Evolutionary conservation across 2,113 vertebrate genomes (phyloP).

Genomic region (Lagopus leucura): DNA sequence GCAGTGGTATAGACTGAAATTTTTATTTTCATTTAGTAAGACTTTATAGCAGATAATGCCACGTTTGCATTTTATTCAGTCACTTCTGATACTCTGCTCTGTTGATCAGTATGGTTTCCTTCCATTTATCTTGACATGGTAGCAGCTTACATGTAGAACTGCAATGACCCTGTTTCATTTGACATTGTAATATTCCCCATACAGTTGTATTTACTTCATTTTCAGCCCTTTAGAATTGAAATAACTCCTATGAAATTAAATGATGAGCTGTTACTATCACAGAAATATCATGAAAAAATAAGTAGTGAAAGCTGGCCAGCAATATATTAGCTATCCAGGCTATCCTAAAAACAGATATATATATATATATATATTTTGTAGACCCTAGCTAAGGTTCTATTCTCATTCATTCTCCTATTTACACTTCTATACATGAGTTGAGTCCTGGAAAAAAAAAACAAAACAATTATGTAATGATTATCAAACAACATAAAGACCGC

Average conservation of each 20-base stretch:
- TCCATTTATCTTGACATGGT: conserved; percentile 36
- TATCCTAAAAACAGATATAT: background rate
- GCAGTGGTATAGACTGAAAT: background rate
- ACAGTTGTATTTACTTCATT: conserved; percentile 57
- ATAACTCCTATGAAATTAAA: conserved; percentile 58
- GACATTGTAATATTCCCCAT: conserved; percentile 64
- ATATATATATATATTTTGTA: background rate
- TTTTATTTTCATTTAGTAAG: conserved; percentile 56
- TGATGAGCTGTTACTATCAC: conserved; percentile 48
- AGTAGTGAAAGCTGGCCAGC: conserved; percentile 2
- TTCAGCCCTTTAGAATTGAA: conserved; percentile 56
- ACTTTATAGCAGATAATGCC: conserved; percentile 22
- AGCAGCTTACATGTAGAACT: background rate
- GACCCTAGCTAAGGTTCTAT: background rate
- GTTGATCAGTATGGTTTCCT: conserved; percentile 53
- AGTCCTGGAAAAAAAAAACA: background rate
- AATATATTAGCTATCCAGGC: background rate
- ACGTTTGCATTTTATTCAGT: conserved; percentile 56
- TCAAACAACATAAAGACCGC: background rate
- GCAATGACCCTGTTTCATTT: conserved; percentile 49
- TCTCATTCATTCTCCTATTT: background rate
- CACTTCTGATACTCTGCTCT: conserved; percentile 39
- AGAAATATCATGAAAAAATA: conserved; percentile 54
- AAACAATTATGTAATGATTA: background rate
- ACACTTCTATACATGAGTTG: background rate